Conservation (phyloP, 2,888 invertebrate genomes). For the Erannis defoliaria region DNA sequence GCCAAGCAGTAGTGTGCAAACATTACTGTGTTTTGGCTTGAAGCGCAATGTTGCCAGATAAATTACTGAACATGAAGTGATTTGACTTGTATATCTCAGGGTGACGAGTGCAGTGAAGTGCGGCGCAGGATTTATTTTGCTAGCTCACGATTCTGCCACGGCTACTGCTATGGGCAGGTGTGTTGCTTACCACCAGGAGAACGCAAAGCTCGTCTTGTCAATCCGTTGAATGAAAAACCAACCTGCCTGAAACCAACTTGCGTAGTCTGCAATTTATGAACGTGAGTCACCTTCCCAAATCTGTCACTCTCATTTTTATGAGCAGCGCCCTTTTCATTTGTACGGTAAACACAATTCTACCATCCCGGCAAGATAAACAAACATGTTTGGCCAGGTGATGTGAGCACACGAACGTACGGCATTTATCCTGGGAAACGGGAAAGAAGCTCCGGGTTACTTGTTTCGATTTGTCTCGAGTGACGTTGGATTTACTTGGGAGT, state of each 20-base stretch:
- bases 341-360: slow-evolving; percentile 33
- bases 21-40: no score
- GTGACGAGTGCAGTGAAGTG: no score
- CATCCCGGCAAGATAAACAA: slow-evolving; percentile 25
- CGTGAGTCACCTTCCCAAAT: not conserved
- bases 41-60: no score
- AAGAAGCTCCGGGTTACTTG: slow-evolving; percentile 17
- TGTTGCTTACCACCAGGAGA: no score
- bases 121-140: no score
- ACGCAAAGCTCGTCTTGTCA: no score
- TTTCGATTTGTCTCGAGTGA: slow-evolving; percentile 30
- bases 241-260: not conserved
- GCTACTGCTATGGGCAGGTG: no score
- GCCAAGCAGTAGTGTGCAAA: no score
- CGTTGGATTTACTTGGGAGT: slow-evolving; percentile 21
- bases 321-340: slow-evolving; percentile 26
- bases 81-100: no score
- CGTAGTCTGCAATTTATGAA: not conserved
- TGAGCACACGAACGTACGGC: slow-evolving; percentile 20
- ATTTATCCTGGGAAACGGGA: slow-evolving; percentile 22
- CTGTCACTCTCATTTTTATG: slow-evolving; percentile 29
- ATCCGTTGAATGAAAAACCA: no score
- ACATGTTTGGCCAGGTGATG: slow-evolving; percentile 35
- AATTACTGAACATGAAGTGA: no score
- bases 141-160: no score